Conservation (phyloP, 1,140 invertebrate species). For the Bursaphelenchus mucronatus region DNA sequence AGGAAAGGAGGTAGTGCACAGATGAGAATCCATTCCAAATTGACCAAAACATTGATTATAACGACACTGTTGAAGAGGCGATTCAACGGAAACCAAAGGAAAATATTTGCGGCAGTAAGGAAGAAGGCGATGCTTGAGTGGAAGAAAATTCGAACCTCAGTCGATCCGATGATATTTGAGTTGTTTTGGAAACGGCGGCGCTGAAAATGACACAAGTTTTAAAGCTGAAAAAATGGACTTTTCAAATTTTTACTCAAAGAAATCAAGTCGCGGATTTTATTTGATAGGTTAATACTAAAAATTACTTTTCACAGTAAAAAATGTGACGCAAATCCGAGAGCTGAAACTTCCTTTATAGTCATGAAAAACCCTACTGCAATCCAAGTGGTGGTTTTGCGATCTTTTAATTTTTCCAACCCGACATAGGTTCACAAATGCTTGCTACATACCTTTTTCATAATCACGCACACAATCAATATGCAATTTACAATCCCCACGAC, state of each 20-base stretch:
- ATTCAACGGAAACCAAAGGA: constrained; percentile 9
- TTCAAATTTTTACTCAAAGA: background rate
- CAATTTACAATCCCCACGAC: background rate
- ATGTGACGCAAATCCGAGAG: too few relatives aligned
- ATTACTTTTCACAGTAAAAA: constrained; percentile 6
- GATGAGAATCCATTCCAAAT: constrained; percentile 14
- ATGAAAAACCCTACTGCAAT: too few relatives aligned
- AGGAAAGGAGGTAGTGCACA: constrained; percentile 12
- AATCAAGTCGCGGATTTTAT: background rate
- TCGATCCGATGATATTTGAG: background rate
- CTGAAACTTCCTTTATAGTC: too few relatives aligned
- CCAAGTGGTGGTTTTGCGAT: too few relatives aligned
- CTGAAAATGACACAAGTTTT: background rate
- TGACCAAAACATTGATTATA: background rate
- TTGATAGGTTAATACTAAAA: constrained; percentile 11
- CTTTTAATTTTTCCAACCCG: too few relatives aligned
- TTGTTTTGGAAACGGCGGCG: background rate
- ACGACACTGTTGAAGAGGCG: constrained; percentile 4
- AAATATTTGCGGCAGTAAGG: constrained; percentile 11
- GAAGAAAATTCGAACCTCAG: constrained; percentile 20
- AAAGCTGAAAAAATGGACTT: background rate
- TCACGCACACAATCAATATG: too few relatives aligned
- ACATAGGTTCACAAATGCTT: too few relatives aligned
- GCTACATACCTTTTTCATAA: too few relatives aligned
- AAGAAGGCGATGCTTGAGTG: constrained; percentile 11